These are phyloP conservation scores for Drosophila borealis DNA, from an alignment of 2,888 invertebrate species.

Conservation along the genomic window DNA sequence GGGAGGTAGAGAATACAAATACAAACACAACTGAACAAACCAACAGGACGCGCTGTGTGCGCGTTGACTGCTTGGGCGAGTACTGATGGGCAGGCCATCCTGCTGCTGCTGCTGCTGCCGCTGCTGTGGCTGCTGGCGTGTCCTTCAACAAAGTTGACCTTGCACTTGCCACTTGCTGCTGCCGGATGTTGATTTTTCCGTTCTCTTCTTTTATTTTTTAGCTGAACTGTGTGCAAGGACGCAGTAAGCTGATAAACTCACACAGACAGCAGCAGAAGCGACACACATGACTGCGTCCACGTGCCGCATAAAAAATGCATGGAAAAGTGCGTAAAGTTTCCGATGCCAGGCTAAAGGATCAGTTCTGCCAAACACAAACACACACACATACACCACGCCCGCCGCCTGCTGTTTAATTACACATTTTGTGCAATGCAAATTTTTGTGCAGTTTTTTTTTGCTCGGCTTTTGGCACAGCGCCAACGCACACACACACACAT, in stretches of 20 bases:
- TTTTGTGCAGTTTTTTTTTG: conserved; percentile 32
- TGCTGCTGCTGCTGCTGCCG: conserved; percentile 26
- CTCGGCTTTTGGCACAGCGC: conserved; percentile 44
- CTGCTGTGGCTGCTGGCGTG: conserved; percentile 39
- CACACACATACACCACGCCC: not conserved
- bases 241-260: conserved; percentile 70
- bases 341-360: conserved; percentile 38
- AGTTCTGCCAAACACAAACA: not conserved
- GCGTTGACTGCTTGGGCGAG: conserved; percentile 29
- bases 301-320: conserved; percentile 67
- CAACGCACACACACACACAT: conserved; percentile 31
- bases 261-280: conserved; percentile 28
- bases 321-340: conserved; percentile 67
- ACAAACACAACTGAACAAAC: conserved; percentile 28
- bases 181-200: conserved; percentile 74
- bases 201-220: conserved; percentile 17
- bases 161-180: conserved; percentile 78
- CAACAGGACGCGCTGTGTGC: conserved; percentile 14
- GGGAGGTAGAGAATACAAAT: conserved; percentile 11
- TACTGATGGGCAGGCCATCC: conserved; percentile 24
- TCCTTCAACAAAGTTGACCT: conserved; percentile 78
- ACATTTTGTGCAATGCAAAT: conserved; percentile 62
- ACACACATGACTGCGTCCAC: conserved; percentile 66
- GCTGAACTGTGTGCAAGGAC: conserved; percentile 54
- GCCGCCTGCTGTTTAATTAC: conserved; percentile 64